Evolutionary conservation across 2,113 vertebrate species (phyloP), one percentile per base, ranked within the genome.

Genomic region (Forbesichthys agassizii): DNA sequence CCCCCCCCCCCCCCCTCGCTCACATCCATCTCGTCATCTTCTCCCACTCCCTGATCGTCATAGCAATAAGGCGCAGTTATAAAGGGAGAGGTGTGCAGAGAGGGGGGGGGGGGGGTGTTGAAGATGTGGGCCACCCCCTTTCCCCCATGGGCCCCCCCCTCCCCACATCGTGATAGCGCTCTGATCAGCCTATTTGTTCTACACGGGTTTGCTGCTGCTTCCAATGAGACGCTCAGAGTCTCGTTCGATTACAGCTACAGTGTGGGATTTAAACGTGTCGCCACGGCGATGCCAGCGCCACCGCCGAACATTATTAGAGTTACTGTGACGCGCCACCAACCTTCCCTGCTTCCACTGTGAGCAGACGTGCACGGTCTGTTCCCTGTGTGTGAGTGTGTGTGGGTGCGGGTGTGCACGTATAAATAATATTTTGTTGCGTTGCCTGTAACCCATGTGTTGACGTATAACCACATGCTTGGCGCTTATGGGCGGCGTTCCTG

Each of bases 181-280:
- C 59, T 83, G 82, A 89, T 83, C 71, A 84, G 73, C 71, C 77
- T 71, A 82, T 84, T 84, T 87, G 81, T 83, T 70, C 69, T 71
- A 86, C 72, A 83, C 53, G 61, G 14, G 16, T 58, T 27, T 27
- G 27, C 33, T 52, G 42, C 48, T 51, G 5, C 36, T 1, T 56
- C 36, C 1, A 3, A 2, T 27, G 33, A 64, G 52, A 71, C 14
- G 75, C 20, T 7, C 54, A 59, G 53, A 75, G 13, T 47, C 56
- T 69, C 55, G 48, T 71, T 69, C 71, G 73, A 74, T 36, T 3
- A 36, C 0, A 54, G 52, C 20, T 63, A 10, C 27, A 27, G 27
- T 27, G 27, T 3, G 27, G 13, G 48, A n/a, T 48, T 3, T 10
- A 11, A 27, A 48, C 56, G 64, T 66, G 51, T 46, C 36, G 49